A percentile compares a stretch with the other conserved stretches of the same genome.
These are phyloP conservation scores for Hypothenemus hampei DNA, from an alignment of 1,140 invertebrate genomes.

Conservation along the genomic window DNA sequence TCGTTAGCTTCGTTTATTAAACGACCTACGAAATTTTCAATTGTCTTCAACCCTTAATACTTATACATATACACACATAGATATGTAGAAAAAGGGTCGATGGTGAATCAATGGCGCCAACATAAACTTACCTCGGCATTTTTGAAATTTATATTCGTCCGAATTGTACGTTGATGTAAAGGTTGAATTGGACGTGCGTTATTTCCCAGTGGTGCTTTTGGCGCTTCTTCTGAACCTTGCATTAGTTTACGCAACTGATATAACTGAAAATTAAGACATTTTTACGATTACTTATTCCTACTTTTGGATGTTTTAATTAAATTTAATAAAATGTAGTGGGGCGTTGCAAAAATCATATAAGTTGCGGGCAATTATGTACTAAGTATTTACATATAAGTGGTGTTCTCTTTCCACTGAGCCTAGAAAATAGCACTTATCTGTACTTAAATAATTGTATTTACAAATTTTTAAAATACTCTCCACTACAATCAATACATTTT, in stretches of 20 bases:
- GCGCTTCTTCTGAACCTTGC: slow-evolving; percentile 76
- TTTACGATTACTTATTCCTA: slow-evolving; percentile 3
- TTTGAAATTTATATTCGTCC: slow-evolving; percentile 93
- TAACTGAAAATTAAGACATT: slow-evolving; percentile 71
- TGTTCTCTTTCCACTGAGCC: no score
- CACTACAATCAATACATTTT: no score
- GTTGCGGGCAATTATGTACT: no score
- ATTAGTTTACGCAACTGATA: slow-evolving; percentile 79
- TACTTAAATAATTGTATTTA: no score
- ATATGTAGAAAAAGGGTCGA: background rate
- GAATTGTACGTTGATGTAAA: slow-evolving; percentile 83
- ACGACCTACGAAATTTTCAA: background rate
- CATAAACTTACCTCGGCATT: slow-evolving; percentile 36
- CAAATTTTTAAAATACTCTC: no score
- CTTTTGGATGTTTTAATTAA: background rate
- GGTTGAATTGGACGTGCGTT: slow-evolving; percentile 88
- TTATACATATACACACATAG: no score
- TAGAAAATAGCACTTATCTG: no score
- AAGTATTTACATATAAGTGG: no score
- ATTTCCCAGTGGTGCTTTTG: slow-evolving; percentile 88
- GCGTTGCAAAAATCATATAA: no score
- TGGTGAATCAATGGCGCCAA: no score
- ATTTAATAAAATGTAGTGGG: slow-evolving; percentile 1
- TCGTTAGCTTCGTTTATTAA: slow-evolving; percentile 8
- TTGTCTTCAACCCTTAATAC: background rate